phyloP scores from a whole-genome alignment of 2,113 vertebrate species.

The Hippolais icterina region DNA sequence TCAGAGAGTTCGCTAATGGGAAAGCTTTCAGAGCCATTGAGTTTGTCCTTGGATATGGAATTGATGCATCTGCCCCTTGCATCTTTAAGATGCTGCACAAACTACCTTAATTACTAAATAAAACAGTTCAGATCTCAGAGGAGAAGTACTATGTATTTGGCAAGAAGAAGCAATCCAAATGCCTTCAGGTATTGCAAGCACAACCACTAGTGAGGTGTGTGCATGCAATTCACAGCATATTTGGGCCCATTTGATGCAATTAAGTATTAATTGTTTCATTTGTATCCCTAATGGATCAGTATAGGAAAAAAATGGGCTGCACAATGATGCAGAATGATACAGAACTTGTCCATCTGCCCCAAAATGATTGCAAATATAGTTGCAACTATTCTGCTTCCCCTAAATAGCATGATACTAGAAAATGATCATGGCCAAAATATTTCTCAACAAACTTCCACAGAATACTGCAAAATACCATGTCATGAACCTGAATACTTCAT shows the following conservation, averaged over 20 bases:
- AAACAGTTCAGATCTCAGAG: conserved; percentile 28
- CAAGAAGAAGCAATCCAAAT: conserved; percentile 17
- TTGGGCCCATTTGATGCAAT: not conserved
- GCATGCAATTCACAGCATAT: not conserved
- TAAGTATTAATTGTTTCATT: conserved; percentile 12
- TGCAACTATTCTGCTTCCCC: not conserved
- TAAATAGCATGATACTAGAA: not conserved
- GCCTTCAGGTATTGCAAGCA: conserved; percentile 8
- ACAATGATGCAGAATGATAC: not conserved
- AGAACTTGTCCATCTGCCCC: not conserved
- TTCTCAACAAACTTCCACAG: not conserved
- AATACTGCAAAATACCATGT: not conserved
- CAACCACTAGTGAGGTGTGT: not conserved
- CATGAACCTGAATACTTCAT: not conserved
- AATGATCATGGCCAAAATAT: not conserved
- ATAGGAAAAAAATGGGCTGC: too few species aligned
- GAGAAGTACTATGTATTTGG: not conserved
- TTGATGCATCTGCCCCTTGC: conserved; percentile 28
- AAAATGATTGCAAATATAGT: not conserved
- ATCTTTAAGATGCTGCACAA: conserved; percentile 48
- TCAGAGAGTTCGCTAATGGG: not conserved
- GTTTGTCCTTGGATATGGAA: not conserved
- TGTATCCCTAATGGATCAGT: not conserved
- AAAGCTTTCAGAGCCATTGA: conserved; percentile 20
- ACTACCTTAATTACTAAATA: conserved; percentile 57